Base-by-base conservation (phyloP, 2,797 vertebrate genomes). In the Avahi laniger region DNA sequence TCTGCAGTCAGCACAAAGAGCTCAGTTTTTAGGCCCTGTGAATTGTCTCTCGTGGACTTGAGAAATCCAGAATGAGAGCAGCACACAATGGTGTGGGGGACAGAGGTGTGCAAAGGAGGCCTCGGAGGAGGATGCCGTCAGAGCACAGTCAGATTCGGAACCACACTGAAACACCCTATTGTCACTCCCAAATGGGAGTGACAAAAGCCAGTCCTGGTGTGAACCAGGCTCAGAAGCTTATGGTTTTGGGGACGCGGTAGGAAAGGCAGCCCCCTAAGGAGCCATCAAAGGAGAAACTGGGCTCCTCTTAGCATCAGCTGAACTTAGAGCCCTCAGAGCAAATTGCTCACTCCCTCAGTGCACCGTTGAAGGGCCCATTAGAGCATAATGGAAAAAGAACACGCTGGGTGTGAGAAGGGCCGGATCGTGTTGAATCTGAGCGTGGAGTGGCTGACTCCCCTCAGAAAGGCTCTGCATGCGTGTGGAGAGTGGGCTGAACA, bases 371-470 rank as follows among this genome's bases (percentile, higher is more conserved):
- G 69, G 35, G 46, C 92, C 97, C 96, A 97, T 97, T 97, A 98
- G 94, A 93, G 84, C 11, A n/a, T 94, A 95, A 97, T 95, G 89
- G 69, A 52, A 89, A 97, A 94, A 91, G 80, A 76, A 94, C 3
- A 9, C 93, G 95, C 96, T 89, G 97, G 95, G 91, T 82, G 96
- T 93, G 85, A 97, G 96, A 89, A 95, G 75, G 95, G 69, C 57
- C 97, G 67, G 91, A 81, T 76, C 89, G 72, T 57, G 83, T 82
- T 85, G 70, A 67, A 65, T 89, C 52, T 78, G 96, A 96, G 78
- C 73, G 84, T 50, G 46, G 80, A 96, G 80, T 50, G 41, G 46
- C 76, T 94, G 92, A 52, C 70, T 96, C 75, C 94, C 72, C 82
- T 85, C 86, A 35, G 90, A 96, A 93, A 93, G 83, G 67, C 73